A percentile compares a stretch with the other conserved stretches of the same genome.
Evolutionary conservation across 2,888 invertebrate species (phyloP).

Genomic region (Nasonovia ribisnigri): DNA sequence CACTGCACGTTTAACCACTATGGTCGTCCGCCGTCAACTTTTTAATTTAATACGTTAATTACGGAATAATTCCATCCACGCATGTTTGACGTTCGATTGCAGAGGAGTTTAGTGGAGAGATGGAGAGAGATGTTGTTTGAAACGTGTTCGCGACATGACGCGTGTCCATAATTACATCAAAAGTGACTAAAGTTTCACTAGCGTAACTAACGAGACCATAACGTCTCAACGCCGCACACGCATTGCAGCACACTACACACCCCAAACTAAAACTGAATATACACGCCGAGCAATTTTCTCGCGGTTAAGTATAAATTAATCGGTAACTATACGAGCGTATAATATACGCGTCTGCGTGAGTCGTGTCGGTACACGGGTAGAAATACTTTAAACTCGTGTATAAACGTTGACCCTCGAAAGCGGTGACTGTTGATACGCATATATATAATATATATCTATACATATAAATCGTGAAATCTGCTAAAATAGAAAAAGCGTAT

Average conservation of each 20-base stretch:
- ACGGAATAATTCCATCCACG: slow-evolving; percentile 32
- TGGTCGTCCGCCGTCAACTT: slow-evolving; percentile 13
- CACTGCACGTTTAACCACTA: neutral
- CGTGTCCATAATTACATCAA: slow-evolving; percentile 29
- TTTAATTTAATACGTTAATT: slow-evolving; percentile 46
- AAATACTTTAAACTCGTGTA: neutral
- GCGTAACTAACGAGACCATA: slow-evolving; percentile 3
- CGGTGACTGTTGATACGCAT: neutral
- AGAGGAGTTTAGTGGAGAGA: neutral
- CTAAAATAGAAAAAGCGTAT: neutral
- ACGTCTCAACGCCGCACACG: neutral
- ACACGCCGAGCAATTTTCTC: neutral
- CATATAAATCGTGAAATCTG: neutral
- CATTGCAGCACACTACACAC: neutral
- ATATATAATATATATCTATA: neutral
- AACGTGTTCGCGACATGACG: neutral
- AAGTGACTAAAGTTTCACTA: slow-evolving; percentile 36
- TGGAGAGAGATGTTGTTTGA: neutral
- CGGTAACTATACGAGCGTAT: neutral
- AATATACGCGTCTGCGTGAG: neutral
- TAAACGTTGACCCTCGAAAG: neutral
- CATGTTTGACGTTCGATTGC: slow-evolving; percentile 1
- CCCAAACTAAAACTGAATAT: neutral
- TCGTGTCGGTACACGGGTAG: neutral
- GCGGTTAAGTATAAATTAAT: neutral